Base-by-base conservation (phyloP, 2,113 vertebrate species). In the Picathartes gymnocephalus region DNA sequence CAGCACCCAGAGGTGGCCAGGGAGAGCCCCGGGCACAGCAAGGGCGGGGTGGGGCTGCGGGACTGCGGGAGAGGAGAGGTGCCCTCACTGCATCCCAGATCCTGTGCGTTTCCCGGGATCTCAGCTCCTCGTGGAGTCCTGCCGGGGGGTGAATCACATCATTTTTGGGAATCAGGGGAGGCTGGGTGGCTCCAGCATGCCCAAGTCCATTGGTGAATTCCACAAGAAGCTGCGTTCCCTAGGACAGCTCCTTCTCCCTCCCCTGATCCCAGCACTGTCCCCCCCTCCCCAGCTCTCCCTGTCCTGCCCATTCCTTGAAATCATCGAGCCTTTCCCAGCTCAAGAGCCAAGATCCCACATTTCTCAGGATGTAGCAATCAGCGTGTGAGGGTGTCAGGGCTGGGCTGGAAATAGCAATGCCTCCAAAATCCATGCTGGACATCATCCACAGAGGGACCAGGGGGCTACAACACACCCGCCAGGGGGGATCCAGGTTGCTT, bases 71-170 rank as follows among this genome's bases (percentile, higher is more conserved):
- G 23, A 30, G 58, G n/a, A 39, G 17, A 9, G 37, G 10, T 42
- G 3, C 21, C n/a, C 51, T 0, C 25, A 2, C 28, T 39, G 0
- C 3, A 37, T 12, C 62, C 25, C 68, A 50, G 28, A 10, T 24
- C 16, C 48, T 14, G 19, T 8, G 40, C 20, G 1, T 35, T 45
- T 7, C 0, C 33, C 1, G 2, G 65, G n/a, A 11, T 50, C 65
- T n/a, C 45, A 70, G 47, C 56, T 79, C 50, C n/a, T 79, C 31
- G 1, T 0, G 1, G 45, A 22, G 0, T 30, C 22, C 18, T 73
- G 44, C 51, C 10, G 9, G 11, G 11, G 5, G 13, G 69, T 30
- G 20, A 56, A 45, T 8, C 23, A 6, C 35, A 16, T 15, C 8
- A 0, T 13, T 35, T 79, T 48, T 21, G 48, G 53, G 57, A 53